Evolutionary conservation across 2,797 vertebrate species (phyloP).

Genomic region (Neosilurus mollespiculum): DNA sequence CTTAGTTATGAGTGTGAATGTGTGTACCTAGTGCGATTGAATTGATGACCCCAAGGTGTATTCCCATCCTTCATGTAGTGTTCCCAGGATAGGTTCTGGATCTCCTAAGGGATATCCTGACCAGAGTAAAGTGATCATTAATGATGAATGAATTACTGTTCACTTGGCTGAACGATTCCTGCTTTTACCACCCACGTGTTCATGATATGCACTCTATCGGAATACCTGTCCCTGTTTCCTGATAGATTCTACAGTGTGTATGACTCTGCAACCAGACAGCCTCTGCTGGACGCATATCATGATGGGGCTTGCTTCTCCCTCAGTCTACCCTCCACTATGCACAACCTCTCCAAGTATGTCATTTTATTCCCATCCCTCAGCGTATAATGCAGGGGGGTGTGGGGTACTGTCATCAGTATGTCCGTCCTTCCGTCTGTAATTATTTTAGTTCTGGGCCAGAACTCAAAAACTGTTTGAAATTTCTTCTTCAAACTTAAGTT

Average conservation of each 20-base stretch:
- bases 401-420: too few species aligned
- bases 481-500: too few species aligned
- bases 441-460: too few species aligned
- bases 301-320: slow-evolving; percentile 87
- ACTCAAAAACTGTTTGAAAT: too few species aligned
- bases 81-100: neutral
- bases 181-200: neutral
- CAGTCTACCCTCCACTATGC: slow-evolving; percentile 75
- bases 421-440: too few species aligned
- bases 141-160: neutral
- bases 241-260: slow-evolving; percentile 83
- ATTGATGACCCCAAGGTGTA: neutral
- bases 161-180: neutral
- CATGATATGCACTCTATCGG: slow-evolving; percentile 67
- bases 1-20: neutral
- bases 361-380: neutral
- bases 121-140: too few species aligned
- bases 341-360: slow-evolving; percentile 78
- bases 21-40: neutral
- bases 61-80: neutral
- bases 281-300: slow-evolving; percentile 87
- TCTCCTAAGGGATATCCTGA: neutral
- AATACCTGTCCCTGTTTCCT: slow-evolving; percentile 56
- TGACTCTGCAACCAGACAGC: slow-evolving; percentile 85
- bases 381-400: too few species aligned